A percentile compares a stretch with the other conserved stretches of the same genome.
These are phyloP conservation scores for Indicator indicator DNA, from an alignment of 2,113 vertebrate genomes.

Conservation along the genomic window DNA sequence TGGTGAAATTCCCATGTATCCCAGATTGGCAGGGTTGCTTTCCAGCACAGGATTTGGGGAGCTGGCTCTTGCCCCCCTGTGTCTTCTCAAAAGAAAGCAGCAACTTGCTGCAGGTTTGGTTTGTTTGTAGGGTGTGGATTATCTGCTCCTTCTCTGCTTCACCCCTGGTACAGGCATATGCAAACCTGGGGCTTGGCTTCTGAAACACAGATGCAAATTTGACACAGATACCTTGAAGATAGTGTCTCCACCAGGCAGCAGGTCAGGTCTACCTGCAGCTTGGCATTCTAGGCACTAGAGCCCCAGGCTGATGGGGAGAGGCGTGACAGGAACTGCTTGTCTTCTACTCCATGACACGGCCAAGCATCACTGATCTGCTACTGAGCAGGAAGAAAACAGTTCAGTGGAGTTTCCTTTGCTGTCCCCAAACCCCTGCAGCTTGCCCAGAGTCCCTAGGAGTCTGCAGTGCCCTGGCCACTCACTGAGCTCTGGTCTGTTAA, in stretches of 20 bases:
- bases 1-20: background rate
- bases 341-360: background rate
- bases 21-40: background rate
- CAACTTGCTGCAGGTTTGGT: rapidly evolving
- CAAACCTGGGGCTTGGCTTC: background rate
- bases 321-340: rapidly evolving
- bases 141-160: background rate
- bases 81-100: background rate
- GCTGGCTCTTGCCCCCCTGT: rapidly evolving
- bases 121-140: background rate
- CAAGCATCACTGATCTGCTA: rapidly evolving
- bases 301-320: background rate
- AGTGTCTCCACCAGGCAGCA: background rate
- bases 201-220: background rate
- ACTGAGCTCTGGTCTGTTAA: background rate
- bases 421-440: background rate
- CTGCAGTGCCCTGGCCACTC: rapidly evolving
- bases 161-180: rapidly evolving
- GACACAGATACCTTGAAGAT: rapidly evolving
- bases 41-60: background rate
- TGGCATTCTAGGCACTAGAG: rapidly evolving
- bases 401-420: background rate
- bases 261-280: background rate
- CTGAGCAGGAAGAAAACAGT: too few species aligned
- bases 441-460: background rate